phyloP scores from a whole-genome alignment of 2,888 invertebrate genomes.

The Epiblema foenella region DNA sequence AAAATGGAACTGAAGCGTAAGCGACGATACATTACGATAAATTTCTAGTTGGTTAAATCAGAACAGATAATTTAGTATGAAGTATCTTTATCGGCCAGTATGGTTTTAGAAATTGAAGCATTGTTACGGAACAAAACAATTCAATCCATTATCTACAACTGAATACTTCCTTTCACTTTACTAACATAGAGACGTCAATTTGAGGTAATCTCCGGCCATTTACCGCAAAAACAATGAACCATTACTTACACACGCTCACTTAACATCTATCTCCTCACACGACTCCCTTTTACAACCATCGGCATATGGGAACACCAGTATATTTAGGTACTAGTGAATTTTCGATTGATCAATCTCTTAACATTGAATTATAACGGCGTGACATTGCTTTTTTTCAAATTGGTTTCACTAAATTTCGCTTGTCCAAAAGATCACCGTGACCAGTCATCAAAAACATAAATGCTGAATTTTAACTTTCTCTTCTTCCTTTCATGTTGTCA shows the following conservation, averaged over 20 bases:
- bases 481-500: conserved; percentile 9
- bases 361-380: conserved; percentile 32
- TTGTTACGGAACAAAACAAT: conserved; percentile 67
- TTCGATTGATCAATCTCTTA: conserved; percentile 27
- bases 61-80: conserved; percentile 25
- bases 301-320: conserved; percentile 22
- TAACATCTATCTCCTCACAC: conserved; percentile 36
- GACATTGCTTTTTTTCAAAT: conserved; percentile 33
- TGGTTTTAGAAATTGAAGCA: conserved; percentile 48
- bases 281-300: conserved; percentile 16
- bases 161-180: conserved; percentile 74
- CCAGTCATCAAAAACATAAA: conserved; percentile 41
- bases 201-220: conserved; percentile 72
- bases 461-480: conserved; percentile 33
- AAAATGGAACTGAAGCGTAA: conserved; percentile 5
- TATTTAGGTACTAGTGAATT: conserved; percentile 5
- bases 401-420: conserved; percentile 37
- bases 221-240: conserved; percentile 75
- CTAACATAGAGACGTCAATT: conserved; percentile 68
- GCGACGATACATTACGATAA: conserved; percentile 2
- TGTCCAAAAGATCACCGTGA: conserved; percentile 35
- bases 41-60: conserved; percentile 9
- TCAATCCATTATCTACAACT: conserved; percentile 63
- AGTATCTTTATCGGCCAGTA: conserved; percentile 27
- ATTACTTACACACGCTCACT: conserved; percentile 66